phyloP scores from a whole-genome alignment of 2,113 vertebrate genomes.

The Notothenia rossii region DNA sequence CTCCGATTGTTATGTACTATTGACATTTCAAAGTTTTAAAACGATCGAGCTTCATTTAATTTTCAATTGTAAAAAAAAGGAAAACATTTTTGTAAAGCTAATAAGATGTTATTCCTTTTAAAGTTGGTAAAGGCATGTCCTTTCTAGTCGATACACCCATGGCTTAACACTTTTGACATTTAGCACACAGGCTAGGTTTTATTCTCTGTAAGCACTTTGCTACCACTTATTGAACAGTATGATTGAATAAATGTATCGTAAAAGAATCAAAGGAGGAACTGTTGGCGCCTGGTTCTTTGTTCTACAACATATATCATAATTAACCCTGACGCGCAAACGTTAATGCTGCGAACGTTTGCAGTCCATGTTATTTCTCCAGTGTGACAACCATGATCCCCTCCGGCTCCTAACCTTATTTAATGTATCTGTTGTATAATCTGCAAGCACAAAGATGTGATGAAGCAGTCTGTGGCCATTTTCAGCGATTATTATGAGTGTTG shows the following conservation, averaged over 20 bases:
- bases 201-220: background rate
- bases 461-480: conserved; percentile 6
- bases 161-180: background rate
- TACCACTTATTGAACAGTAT: conserved; percentile 5
- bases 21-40: background rate
- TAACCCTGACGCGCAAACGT: conserved; percentile 31
- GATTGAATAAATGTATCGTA: background rate
- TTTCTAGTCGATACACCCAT: background rate
- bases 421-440: conserved; percentile 35
- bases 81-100: background rate
- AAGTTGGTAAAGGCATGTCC: background rate
- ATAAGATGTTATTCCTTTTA: background rate
- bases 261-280: conserved; percentile 11
- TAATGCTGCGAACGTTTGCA: background rate
- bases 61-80: background rate
- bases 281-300: conserved; percentile 6
- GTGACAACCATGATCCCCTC: conserved; percentile 29
- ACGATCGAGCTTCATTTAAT: background rate
- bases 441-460: conserved; percentile 22
- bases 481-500: background rate
- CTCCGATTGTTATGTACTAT: background rate
- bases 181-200: conserved; percentile 1
- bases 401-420: conserved; percentile 46
- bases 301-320: conserved; percentile 23
- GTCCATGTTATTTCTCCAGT: conserved; percentile 25